phyloP scores from a whole-genome alignment of 2,797 vertebrate species.

The Graptemys geographica region DNA sequence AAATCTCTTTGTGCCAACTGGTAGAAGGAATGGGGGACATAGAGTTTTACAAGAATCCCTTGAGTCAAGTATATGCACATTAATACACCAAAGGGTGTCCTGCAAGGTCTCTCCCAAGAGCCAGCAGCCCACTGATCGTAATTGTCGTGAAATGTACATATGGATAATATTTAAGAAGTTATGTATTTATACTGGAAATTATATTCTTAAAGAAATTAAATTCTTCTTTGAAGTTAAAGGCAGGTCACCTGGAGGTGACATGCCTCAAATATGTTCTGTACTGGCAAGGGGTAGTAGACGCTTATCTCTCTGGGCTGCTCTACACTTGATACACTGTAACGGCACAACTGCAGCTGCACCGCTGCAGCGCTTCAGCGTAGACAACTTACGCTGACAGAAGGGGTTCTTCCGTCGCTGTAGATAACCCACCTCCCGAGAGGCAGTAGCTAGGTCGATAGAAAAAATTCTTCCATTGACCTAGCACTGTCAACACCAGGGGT shows the following conservation, averaged over 20 bases:
- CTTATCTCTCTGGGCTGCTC: background rate
- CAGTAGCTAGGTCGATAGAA: background rate
- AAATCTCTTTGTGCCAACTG: background rate
- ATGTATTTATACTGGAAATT: background rate
- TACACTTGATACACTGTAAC: background rate
- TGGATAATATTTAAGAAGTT: background rate
- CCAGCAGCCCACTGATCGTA: background rate
- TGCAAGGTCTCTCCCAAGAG: too few species aligned
- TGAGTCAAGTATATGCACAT: background rate
- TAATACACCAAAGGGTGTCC: background rate
- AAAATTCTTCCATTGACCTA: too few species aligned
- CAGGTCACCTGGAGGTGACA: background rate
- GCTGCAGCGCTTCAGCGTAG: background rate
- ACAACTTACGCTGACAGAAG: background rate
- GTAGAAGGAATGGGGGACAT: background rate
- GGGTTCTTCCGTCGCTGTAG: background rate
- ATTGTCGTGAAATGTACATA: background rate
- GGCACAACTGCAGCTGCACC: background rate
- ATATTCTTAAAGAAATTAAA: background rate
- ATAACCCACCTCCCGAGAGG: background rate
- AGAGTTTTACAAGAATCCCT: background rate
- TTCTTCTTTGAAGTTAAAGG: too few species aligned
- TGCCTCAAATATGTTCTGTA: background rate
- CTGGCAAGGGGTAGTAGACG: too few species aligned
- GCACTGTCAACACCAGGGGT: too few species aligned